These are phyloP conservation scores for Danio aesculapii DNA, from an alignment of 2,797 vertebrate genomes.

Conservation along the genomic window DNA sequence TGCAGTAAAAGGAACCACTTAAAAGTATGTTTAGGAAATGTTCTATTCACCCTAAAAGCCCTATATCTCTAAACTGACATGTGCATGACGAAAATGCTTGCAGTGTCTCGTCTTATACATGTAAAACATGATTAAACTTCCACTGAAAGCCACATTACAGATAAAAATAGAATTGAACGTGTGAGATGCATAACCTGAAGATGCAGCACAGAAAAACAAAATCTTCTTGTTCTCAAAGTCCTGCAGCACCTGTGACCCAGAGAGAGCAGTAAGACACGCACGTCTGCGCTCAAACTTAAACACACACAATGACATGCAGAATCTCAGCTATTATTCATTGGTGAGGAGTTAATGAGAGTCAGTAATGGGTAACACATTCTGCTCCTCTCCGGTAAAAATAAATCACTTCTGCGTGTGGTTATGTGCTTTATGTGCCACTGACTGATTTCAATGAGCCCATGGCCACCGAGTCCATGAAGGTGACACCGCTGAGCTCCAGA, in stretches of 20 bases:
- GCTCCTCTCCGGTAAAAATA: not conserved
- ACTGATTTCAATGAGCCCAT: constrained; percentile 82
- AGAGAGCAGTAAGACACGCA: constrained; percentile 46
- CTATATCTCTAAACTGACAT: no score
- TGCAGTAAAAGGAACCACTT: no score
- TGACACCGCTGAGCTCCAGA: constrained; percentile 82
- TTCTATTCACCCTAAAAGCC: no score
- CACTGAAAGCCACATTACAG: not conserved
- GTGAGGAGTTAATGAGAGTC: constrained; percentile 7
- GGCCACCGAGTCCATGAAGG: constrained; percentile 84
- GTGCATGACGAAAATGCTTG: no score
- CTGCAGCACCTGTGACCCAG: constrained; percentile 77
- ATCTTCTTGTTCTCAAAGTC: constrained; percentile 82
- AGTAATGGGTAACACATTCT: constrained; percentile 31
- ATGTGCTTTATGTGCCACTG: constrained; percentile 56
- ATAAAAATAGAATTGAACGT: not conserved
- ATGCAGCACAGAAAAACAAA: constrained; percentile 78
- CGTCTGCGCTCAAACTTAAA: constrained; percentile 26
- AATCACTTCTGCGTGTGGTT: not conserved
- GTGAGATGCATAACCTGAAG: constrained; percentile 71
- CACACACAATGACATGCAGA: not conserved
- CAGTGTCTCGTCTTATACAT: no score
- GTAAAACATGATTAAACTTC: not conserved
- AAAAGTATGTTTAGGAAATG: no score
- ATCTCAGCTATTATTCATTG: not conserved